A percentile compares a stretch with the other conserved stretches of the same genome.
Conservation (phyloP, 2,113 vertebrate genomes). For the Circaetus gallicus region DNA sequence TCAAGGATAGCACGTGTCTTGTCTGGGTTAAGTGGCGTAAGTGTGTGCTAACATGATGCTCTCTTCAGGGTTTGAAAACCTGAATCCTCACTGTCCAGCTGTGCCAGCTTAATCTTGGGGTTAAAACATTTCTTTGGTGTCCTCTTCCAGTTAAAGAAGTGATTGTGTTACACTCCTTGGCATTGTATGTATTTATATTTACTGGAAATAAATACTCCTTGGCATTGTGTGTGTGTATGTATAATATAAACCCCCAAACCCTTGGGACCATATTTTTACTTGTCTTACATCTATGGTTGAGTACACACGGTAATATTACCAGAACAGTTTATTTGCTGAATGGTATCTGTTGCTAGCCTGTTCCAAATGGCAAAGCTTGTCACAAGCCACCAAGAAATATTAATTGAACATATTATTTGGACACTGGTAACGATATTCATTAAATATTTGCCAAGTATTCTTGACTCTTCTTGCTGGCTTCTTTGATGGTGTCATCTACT, state of each 20-base stretch:
- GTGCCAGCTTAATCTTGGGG: background rate
- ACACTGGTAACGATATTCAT: background rate
- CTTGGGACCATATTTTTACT: background rate
- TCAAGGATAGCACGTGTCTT: rapidly evolving
- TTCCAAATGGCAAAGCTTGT: background rate
- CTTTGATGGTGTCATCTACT: background rate
- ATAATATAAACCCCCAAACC: background rate
- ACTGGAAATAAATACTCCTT: background rate
- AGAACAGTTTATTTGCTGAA: background rate
- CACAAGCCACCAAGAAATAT: background rate
- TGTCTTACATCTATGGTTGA: background rate
- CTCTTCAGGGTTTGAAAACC: background rate
- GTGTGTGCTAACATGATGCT: background rate
- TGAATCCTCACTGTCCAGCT: background rate
- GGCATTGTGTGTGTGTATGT: background rate
- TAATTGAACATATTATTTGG: background rate
- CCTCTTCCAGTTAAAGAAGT: background rate
- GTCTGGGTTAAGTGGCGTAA: background rate
- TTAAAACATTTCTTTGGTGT: background rate
- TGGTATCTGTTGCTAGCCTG: background rate
- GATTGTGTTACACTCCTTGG: background rate
- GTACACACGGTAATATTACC: background rate
- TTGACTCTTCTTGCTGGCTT: background rate
- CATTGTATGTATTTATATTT: background rate
- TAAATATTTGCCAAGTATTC: background rate